Conservation (phyloP, 2,888 invertebrate genomes). For the Andrena trimmerana region DNA sequence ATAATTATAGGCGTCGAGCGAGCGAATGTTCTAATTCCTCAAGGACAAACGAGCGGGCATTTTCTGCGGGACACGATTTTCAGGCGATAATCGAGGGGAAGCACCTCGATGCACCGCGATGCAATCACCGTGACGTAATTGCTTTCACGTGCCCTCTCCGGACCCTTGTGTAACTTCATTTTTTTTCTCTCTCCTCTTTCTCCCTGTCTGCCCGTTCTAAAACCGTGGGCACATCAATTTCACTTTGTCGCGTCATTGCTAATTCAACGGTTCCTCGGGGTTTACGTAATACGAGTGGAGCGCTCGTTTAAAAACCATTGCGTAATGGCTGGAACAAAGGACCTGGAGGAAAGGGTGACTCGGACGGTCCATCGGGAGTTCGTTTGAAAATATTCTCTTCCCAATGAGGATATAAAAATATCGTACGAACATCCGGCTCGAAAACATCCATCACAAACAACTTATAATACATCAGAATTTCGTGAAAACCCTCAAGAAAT, state of each 20-base stretch:
- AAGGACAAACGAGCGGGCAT: conserved; percentile 72
- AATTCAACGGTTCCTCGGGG: conserved; percentile 35
- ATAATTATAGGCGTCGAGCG: conserved; percentile 69
- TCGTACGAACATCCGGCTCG: too few species aligned
- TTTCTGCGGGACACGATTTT: conserved; percentile 56
- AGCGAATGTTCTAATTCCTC: conserved; percentile 79
- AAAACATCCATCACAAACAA: too few species aligned
- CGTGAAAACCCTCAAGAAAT: too few species aligned
- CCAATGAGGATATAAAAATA: too few species aligned
- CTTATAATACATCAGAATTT: too few species aligned
- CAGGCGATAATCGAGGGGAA: conserved; percentile 59
- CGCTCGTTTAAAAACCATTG: background rate
- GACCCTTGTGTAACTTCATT: conserved; percentile 52
- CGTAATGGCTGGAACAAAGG: background rate
- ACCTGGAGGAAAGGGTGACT: background rate
- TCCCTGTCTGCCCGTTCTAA: conserved; percentile 18
- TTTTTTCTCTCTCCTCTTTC: background rate
- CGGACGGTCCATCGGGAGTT: too few species aligned
- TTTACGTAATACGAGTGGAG: conserved; percentile 40
- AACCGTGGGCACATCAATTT: conserved; percentile 41
- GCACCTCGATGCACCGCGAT: conserved; percentile 53
- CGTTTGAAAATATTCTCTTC: too few species aligned
- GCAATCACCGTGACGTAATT: conserved; percentile 63
- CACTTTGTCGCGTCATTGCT: conserved; percentile 40
- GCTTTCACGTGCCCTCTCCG: conserved; percentile 53